Evolutionary conservation across 2,888 invertebrate species (phyloP), one percentile per base, ranked within the genome.

Genomic region (Cepaea hortensis): DNA sequence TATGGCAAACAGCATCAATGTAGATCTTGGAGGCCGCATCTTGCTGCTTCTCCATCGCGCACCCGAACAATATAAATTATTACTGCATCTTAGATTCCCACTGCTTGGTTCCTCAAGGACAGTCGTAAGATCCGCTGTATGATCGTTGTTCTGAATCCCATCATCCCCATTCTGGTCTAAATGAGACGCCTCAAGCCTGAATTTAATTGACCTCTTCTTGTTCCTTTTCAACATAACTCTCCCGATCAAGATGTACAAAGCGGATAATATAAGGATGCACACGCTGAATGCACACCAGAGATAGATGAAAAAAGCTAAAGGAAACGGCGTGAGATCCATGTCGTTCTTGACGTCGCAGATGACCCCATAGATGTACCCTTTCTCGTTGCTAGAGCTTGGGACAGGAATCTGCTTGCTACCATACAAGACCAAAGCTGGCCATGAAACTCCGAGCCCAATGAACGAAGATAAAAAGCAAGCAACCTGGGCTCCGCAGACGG

Each of bases 341-440:
- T 89, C 86, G 61, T 86, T 81, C 61, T 87, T 86, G 4, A 90
- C 88, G n/a, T 85, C 75, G 48, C 90, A 90, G 68, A 90, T 89
- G 5, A 70, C 70, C 2, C 83, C 83, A 3, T 20, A 68, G 23
- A 83, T 68, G 48, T 62, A 65, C 23, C 87, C 87, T 11, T 65
- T 83, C 1, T 87, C 68, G 15, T 50, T 75, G 0, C 77, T 48
- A 2, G 65, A 65, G 13, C n/a, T 75, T 5, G 84, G 83, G n/a
- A 90, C 35, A 23, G 83, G 81, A n/a, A 90, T 72, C 11, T 83
- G 68, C 18, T 88, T 88, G 61, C 82, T 82, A 7, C 90, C 90
- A 75, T 90, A 90, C 11, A 90, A 48, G 18, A 90, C 81, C 3
- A 88, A 72, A 0, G 89, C 87, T 9, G 90, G 90, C 90, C 90